These are phyloP conservation scores for Germaria angustata DNA, from an alignment of 2,888 invertebrate species.

Conservation along the genomic window DNA sequence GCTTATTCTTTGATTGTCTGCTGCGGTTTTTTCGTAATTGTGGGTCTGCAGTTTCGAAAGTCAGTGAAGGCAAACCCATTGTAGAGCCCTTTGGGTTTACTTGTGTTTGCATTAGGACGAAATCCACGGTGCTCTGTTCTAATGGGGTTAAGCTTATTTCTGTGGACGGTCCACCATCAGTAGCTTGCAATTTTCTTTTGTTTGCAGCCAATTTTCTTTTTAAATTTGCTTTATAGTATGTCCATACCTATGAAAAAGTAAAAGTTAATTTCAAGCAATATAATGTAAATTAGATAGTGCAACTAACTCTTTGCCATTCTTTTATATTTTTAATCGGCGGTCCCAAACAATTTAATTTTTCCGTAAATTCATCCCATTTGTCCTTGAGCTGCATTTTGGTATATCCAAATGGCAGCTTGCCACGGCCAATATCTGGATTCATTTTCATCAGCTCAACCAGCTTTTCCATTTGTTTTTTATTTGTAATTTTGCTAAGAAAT, in stretches of 20 bases:
- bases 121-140: neutral
- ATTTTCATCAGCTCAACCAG: neutral
- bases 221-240: no score
- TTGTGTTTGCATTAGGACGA: neutral
- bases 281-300: neutral
- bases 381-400: neutral
- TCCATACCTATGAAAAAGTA: neutral
- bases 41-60: no score
- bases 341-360: neutral
- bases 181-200: neutral
- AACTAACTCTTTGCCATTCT: neutral
- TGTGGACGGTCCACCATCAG: neutral
- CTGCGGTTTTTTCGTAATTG: neutral
- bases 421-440: neutral
- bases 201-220: constrained; percentile 4
- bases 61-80: no score
- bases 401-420: neutral
- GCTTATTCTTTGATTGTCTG: neutral
- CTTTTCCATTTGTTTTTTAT: neutral
- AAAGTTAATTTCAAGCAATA: neutral
- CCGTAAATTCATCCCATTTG: neutral
- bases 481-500: neutral
- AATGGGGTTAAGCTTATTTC: neutral
- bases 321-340: neutral
- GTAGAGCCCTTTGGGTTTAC: no score